Evolutionary conservation across 2,797 vertebrate species (phyloP), one percentile per base, ranked within the genome.

Genomic region (Amphiprion clarkii): DNA sequence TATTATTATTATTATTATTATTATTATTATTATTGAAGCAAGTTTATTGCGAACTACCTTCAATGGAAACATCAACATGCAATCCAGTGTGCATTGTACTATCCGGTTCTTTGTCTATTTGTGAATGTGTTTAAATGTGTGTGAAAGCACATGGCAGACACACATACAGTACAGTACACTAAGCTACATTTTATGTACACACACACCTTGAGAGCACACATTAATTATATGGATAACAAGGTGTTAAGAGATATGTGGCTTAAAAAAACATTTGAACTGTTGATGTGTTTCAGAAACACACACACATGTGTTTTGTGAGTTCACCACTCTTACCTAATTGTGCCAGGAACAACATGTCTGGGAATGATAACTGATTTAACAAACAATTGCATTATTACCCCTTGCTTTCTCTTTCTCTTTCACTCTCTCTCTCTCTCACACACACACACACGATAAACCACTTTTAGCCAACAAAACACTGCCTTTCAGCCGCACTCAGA

Each of bases 331-430:
- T 42, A 63, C 75, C 71, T 72, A 72, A 74, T 76, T 81, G 68
- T 76, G 48, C 49, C 62, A 62, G 49, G 21, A 72, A 82, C 56
- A 73, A 14, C 0, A 6, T 80, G 77, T 77, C 71, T 87, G 64
- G 54, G 68, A 77, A 64, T 83, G 17, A 79, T 73, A 53, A 44
- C 23, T 65, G 71, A 78, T 80, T 82, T 86, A 80, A 73, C 63
- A 79, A 69, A 78, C 63, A 74, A 71, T 81, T 76, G 60, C 46
- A 79, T 86, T 77, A 67, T 68, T 49, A 31, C 55, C 36, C 17
- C 60, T n/a, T 16, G 3, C 40, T 36, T 39, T 42, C 3, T 48
- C 27, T 71, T 52, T 57, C n/a, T 42, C 14, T 33, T 19, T 46
- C 52, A 21, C 6, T 31, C 29, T 31, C 6, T 31, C 29, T 31